phyloP scores from a whole-genome alignment of 30 jellyfish, hydroid and myxozoan species.

The Hydractinia echinata region DNA sequence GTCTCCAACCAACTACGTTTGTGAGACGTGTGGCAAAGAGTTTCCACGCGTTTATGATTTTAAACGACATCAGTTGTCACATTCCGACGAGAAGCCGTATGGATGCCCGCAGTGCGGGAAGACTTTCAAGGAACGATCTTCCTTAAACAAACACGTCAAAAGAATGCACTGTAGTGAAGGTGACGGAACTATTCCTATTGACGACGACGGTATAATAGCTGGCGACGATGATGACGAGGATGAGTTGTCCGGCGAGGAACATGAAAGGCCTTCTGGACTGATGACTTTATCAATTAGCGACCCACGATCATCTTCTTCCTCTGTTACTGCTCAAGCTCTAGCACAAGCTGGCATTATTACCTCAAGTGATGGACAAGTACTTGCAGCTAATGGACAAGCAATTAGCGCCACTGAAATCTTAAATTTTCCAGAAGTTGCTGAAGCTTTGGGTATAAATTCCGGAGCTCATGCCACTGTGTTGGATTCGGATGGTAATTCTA shows the following conservation, averaged over 20 bases:
- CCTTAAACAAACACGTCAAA: slow-evolving; percentile 84
- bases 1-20: slow-evolving; percentile 52
- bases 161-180: slow-evolving; percentile 81
- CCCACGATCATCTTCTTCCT: slow-evolving; percentile 56
- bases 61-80: slow-evolving; percentile 91
- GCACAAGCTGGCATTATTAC: slow-evolving; percentile 91
- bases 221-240: slow-evolving; percentile 58
- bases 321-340: slow-evolving; percentile 76
- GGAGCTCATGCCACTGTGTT: slow-evolving; percentile 50
- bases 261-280: slow-evolving; percentile 46
- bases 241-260: slow-evolving; percentile 58
- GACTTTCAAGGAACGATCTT: slow-evolving; percentile 88
- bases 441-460: slow-evolving; percentile 86
- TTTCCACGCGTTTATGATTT: slow-evolving; percentile 80
- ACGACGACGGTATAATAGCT: slow-evolving; percentile 50
- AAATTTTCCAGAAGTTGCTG: slow-evolving; percentile 98
- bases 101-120: slow-evolving; percentile 85
- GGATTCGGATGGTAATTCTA: slow-evolving; percentile 48
- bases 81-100: slow-evolving; percentile 93
- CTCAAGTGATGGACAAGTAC: slow-evolving; percentile 57
- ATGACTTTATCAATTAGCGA: slow-evolving; percentile 67
- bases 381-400: slow-evolving; percentile 63
- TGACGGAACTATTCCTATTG: slow-evolving; percentile 46
- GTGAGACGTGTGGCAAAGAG: slow-evolving; percentile 91
- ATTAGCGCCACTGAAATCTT: slow-evolving; percentile 94